phyloP scores from a whole-genome alignment of 2,888 invertebrate genomes.

The Dichetophora obliterata region DNA sequence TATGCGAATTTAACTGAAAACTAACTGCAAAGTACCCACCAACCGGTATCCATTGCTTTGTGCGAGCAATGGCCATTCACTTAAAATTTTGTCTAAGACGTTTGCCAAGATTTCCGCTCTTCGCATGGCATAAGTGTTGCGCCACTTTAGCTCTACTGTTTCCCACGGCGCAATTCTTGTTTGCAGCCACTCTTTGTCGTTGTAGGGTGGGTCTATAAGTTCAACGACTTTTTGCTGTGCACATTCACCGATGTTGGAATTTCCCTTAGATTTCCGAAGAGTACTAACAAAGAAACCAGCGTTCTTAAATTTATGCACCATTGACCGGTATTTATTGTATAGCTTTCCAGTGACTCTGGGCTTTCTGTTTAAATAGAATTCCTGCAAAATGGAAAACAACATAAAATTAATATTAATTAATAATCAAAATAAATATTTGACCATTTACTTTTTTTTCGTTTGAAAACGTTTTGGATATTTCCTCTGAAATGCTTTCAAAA shows the following conservation, averaged over 20 bases:
- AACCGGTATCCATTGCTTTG: neutral
- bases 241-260: neutral
- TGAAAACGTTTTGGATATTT: neutral
- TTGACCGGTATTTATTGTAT: constrained; percentile 33
- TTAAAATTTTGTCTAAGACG: constrained; percentile 15
- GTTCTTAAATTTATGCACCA: constrained; percentile 4
- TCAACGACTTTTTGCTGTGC: neutral
- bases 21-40: constrained; percentile 16
- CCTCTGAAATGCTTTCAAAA: neutral
- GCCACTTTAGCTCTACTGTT: constrained; percentile 35
- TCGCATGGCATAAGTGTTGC: constrained; percentile 13
- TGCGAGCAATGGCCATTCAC: constrained; percentile 33
- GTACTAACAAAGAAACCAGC: constrained; percentile 18
- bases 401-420: neutral
- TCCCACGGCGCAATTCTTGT: constrained; percentile 31
- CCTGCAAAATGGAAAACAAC: neutral
- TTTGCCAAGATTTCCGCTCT: constrained; percentile 14
- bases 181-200: constrained; percentile 37
- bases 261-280: neutral
- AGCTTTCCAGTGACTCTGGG: constrained; percentile 11
- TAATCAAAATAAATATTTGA: neutral
- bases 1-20: constrained; percentile 19
- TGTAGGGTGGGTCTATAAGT: neutral
- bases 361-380: constrained; percentile 12
- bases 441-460: neutral